A percentile compares a stretch with the other conserved stretches of the same genome.
Conservation (phyloP, 2,113 vertebrate species). For the Datnioides undecimradiatus region DNA sequence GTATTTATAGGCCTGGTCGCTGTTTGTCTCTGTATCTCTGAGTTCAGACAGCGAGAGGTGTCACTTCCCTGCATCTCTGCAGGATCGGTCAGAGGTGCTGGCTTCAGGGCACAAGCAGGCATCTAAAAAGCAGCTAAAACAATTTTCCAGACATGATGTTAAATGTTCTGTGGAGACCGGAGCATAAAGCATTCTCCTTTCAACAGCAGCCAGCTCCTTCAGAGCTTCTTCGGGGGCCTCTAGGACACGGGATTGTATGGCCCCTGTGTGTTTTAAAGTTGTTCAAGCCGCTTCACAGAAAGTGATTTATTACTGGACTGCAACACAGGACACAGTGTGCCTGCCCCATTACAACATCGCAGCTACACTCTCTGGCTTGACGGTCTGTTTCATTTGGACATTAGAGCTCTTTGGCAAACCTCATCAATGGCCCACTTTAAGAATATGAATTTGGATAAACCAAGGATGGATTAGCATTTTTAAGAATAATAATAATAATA, state of each 20-base stretch:
- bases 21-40: not conserved
- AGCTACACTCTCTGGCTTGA: conserved; percentile 28
- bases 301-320: conserved; percentile 70
- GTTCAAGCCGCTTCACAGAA: conserved; percentile 54
- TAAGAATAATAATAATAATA: conserved; percentile 35
- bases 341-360: conserved; percentile 62
- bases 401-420: conserved; percentile 46
- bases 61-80: conserved; percentile 25
- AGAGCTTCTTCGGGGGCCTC: conserved; percentile 54
- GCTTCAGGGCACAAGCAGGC: conserved; percentile 58
- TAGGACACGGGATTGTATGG: conserved; percentile 49
- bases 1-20: not conserved
- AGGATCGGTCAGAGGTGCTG: conserved; percentile 37
- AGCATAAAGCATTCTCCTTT: conserved; percentile 70
- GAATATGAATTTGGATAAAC: conserved; percentile 51
- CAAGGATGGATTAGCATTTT: conserved; percentile 40
- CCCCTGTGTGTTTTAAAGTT: conserved; percentile 73
- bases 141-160: conserved; percentile 80
- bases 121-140: conserved; percentile 68
- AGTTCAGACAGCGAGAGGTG: conserved; percentile 24
- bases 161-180: conserved; percentile 72
- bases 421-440: conserved; percentile 40
- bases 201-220: conserved; percentile 64
- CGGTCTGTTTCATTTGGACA: conserved; percentile 67
- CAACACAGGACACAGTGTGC: conserved; percentile 64